Percentiles rank a stretch among this genome's conserved stretches.
Evolutionary conservation across 2,888 invertebrate species (phyloP).

Genomic region (Rhagonycha fulva): DNA sequence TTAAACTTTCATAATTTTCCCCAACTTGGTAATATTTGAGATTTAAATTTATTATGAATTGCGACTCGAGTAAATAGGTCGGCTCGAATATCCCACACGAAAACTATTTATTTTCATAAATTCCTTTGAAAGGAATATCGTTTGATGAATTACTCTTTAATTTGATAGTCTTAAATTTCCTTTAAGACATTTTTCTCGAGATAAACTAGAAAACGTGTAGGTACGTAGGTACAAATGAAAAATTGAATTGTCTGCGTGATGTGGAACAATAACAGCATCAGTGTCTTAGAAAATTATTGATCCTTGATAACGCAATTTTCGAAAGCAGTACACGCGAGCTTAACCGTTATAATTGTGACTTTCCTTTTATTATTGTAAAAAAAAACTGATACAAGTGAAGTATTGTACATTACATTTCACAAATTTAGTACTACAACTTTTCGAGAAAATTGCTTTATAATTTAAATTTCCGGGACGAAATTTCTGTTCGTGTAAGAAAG

Average conservation of each 20-base stretch:
- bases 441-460: neutral
- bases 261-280: conserved; percentile 20
- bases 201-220: conserved; percentile 4
- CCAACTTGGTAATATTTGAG: neutral
- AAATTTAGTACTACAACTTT: too few relatives aligned
- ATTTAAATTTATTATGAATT: neutral
- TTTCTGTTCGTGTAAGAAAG: neutral
- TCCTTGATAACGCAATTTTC: conserved; percentile 13
- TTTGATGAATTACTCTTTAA: neutral
- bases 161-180: neutral
- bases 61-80: neutral
- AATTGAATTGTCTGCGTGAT: conserved; percentile 29
- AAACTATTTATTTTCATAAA: neutral
- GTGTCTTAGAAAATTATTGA: conserved; percentile 22
- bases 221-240: conserved; percentile 18
- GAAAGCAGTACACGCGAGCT: neutral
- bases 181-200: conserved; percentile 2
- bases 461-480: neutral
- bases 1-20: neutral
- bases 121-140: neutral
- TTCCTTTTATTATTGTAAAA: neutral
- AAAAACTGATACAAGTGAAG: too few relatives aligned
- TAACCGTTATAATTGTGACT: neutral
- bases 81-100: neutral
- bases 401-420: neutral